Percentiles rank a stretch among this genome's conserved stretches.
phyloP scores from a whole-genome alignment of 2,113 vertebrate genomes.

The Merops nubicus region DNA sequence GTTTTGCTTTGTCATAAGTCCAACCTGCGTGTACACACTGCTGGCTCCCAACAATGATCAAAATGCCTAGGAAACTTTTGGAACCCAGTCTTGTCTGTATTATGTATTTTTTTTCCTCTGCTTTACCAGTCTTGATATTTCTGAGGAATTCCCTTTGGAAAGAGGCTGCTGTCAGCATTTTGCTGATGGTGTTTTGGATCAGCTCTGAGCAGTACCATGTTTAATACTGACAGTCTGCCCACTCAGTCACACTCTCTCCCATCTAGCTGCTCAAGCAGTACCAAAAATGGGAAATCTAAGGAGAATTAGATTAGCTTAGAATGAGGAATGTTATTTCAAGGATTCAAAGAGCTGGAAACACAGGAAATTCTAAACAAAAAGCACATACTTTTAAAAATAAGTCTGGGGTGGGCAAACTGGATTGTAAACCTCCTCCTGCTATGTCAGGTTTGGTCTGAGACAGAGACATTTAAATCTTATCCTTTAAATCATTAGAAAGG shows the following conservation, averaged over 20 bases:
- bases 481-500: not conserved
- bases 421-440: not conserved
- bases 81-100: not conserved
- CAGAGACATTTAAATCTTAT: not conserved
- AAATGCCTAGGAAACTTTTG: not conserved
- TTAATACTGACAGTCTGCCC: not conserved
- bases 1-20: not conserved
- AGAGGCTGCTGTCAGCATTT: not conserved
- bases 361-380: not conserved
- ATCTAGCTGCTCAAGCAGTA: not conserved
- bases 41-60: rapidly evolving
- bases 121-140: not conserved
- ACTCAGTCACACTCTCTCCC: not conserved
- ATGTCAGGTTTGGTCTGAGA: not conserved
- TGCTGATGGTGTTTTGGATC: not conserved
- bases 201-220: not conserved
- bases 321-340: not conserved
- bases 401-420: not conserved
- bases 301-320: not conserved
- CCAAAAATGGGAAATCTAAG: not conserved
- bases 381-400: not conserved
- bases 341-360: not conserved
- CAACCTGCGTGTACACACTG: rapidly evolving
- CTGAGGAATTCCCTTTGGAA: not conserved
- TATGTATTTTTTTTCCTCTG: not conserved